Base-by-base conservation (phyloP, 1,140 invertebrate genomes). In the Limonius californicus region DNA sequence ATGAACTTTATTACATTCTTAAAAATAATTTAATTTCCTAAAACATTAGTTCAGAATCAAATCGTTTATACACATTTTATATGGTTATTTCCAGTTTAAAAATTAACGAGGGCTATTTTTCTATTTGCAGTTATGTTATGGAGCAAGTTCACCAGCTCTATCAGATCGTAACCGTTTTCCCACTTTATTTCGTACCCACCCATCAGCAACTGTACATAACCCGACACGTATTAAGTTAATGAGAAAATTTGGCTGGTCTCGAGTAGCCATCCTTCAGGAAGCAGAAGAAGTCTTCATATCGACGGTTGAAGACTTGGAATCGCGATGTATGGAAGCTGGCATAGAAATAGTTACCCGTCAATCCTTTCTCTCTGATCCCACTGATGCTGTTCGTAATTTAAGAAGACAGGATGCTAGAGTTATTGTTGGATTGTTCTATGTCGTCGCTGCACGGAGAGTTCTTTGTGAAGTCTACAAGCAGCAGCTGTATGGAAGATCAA, bases 211-310 rank as follows among this genome's bases (percentile, higher is more conserved):
- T 0, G 95, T 99, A 14, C 96, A 99, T 78, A 99, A 99, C 80
- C 98, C 98, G 0, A 99, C 97, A 0, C 82, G 97, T 67, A 94
- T 99, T 54, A 96, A 94, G 76, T 81, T 99, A 12, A 92, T 99
- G 84, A 87, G 99, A 77, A 95, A 94, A 73, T 99, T 97, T 75
- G 90, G 90, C 12, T 99, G 97, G 97, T 95, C 91, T 14, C 82
- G 93, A 42, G 94, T 99, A 21, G 96, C 97, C 16, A 99, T 99
- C 66, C 79, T 99, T 32, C 95, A 99, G 73, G 95, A 99, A 79
- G 96, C 96, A 0, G 96, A 99, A 79, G 98, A 99, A 84, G 73
- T 99, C 2, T 99, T 99, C 78, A 97, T 97, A 75, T 98, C 97
- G 67, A 99, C 97, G 1, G 95, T 98, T 0, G 95, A 98, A 81